These are phyloP conservation scores for Eolophus roseicapilla DNA, from an alignment of 2,113 vertebrate species.

Conservation along the genomic window DNA sequence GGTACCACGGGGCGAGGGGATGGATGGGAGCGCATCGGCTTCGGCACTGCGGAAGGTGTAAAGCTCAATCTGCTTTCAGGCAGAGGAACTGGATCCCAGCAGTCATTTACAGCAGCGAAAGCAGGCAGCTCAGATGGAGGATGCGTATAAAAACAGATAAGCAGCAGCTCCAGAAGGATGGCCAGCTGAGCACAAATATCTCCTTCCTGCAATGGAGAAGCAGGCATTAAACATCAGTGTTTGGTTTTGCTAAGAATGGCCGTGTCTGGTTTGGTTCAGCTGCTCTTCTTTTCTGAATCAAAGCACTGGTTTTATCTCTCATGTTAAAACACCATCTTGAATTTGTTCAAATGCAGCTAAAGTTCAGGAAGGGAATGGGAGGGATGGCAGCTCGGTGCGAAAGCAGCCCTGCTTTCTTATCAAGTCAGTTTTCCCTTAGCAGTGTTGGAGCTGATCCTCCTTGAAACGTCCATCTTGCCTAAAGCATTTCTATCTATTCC, in stretches of 20 bases:
- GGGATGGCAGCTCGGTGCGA: neutral
- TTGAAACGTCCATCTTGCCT: constrained; percentile 7
- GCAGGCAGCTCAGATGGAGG: neutral
- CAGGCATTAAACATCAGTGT: rapidly evolving
- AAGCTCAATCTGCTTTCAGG: constrained; percentile 27
- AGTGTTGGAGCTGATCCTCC: neutral
- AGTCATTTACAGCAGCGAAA: neutral
- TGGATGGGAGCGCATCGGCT: constrained; percentile 23
- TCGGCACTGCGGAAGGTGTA: neutral
- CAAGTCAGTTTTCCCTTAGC: neutral
- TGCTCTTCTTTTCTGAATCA: neutral
- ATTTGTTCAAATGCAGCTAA: neutral
- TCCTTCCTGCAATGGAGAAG: neutral
- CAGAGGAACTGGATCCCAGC: neutral
- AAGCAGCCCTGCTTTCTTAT: neutral
- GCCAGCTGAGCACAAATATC: neutral
- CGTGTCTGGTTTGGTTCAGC: rapidly evolving
- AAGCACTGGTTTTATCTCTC: neutral
- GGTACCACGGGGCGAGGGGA: neutral
- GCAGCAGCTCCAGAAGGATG: neutral
- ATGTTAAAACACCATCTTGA: neutral
- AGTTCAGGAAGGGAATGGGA: neutral
- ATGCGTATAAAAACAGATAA: neutral
- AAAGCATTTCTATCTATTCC: constrained; percentile 18
- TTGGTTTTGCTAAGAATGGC: neutral